Evolutionary conservation across 2,113 vertebrate genomes (phyloP), one percentile per base, ranked within the genome.

Genomic region (Barnardius zonarius): DNA sequence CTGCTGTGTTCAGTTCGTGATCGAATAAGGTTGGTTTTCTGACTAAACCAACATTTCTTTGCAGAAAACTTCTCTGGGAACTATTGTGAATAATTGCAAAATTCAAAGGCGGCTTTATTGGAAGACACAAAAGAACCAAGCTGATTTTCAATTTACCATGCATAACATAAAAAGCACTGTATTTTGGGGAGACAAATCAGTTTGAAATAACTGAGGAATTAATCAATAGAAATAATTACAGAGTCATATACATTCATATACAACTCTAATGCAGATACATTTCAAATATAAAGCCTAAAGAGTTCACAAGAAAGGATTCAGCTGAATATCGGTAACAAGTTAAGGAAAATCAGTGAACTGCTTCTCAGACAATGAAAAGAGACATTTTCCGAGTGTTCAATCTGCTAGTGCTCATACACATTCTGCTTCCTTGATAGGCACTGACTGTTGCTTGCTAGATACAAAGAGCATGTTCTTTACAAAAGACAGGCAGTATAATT

Each of bases 11-110:
- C 88, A 74, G 74, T 88, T 96, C 19, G 30, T 90, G 69, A 92
- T 93, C 31, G 1, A 91, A 83, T 97, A 97, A 97, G 64, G 64
- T 96, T 91, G 88, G 95, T 96, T 94, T 94, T 97, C 54, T 97
- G 95, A 57, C 92, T 96, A 83, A 72, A 73, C 85, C 61, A 78
- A 59, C 79, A 72, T 86, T 73, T 62, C 82, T 92, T 89, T 54
- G 44, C 88, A 88, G 82, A 97, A 97, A 83, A 88, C 41, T 83
- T 91, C 31, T 88, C 78, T 97, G 57, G 75, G 48, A 94, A 37
- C 95, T 68, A 55, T 59, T n/a, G 22, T 66, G 72, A 92, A 68
- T 93, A 94, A 68, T 51, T 94, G 63, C 66, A 59, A 84, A 52
- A 44, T 85, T 97, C 62, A 93, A 62, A 96, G 55, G 48, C 63